Conservation (phyloP, 2,797 vertebrate species). For the Xiphorhynchus erythropygius region DNA sequence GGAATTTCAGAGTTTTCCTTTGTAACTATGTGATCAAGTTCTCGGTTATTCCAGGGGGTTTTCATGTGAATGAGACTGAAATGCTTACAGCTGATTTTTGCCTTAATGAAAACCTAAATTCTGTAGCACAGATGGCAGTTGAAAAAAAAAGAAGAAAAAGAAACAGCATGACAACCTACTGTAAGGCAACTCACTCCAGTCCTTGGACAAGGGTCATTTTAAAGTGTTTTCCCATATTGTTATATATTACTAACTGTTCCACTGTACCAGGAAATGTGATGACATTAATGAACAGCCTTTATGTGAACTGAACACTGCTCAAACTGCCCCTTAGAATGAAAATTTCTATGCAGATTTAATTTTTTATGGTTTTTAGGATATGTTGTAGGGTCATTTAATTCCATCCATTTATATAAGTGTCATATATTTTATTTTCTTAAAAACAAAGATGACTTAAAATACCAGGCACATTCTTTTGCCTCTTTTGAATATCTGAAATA, state of each 20-base stretch:
- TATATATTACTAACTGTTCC: neutral
- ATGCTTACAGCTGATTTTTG: constrained; percentile 34
- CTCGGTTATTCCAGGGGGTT: neutral
- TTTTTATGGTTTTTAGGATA: neutral
- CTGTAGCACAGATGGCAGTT: constrained; percentile 54
- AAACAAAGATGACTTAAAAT: neutral
- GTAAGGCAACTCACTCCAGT: constrained; percentile 27
- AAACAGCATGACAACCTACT: constrained; percentile 52
- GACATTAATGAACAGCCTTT: neutral
- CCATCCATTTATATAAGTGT: neutral
- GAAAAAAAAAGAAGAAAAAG: constrained; percentile 51
- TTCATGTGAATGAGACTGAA: constrained; percentile 9
- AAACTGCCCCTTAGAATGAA: neutral
- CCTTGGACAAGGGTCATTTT: constrained; percentile 12
- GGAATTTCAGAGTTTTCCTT: neutral
- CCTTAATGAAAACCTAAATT: constrained; percentile 42
- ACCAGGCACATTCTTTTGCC: neutral
- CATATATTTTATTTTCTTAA: neutral
- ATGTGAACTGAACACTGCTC: neutral
- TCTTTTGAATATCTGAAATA: constrained; percentile 24
- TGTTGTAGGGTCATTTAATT: neutral
- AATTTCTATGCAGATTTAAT: neutral
- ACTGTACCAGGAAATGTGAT: neutral
- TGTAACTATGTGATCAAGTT: neutral
- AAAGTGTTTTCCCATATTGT: constrained; percentile 10